Evolutionary conservation across 2,888 invertebrate species (phyloP).

Genomic region (Melinaea menophilus): DNA sequence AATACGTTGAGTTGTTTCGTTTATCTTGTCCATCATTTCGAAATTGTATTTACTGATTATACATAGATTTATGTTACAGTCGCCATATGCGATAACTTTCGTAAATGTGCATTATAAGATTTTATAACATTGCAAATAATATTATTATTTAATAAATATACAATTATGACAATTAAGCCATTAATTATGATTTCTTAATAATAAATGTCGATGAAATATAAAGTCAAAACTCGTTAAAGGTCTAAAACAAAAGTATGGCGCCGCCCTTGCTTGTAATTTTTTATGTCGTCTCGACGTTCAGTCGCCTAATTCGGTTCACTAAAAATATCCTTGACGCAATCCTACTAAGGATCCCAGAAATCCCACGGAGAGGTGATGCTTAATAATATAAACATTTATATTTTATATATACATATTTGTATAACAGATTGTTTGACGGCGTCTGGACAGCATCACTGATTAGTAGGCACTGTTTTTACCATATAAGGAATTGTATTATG

Average conservation of each 20-base stretch:
- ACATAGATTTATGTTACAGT: slow-evolving; percentile 49
- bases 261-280: slow-evolving; percentile 65
- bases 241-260: slow-evolving; percentile 43
- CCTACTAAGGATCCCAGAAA: slow-evolving; percentile 44
- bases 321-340: slow-evolving; percentile 73
- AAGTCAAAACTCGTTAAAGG: not conserved
- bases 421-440: slow-evolving; percentile 46
- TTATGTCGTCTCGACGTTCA: slow-evolving; percentile 60
- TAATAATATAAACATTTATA: slow-evolving; percentile 69
- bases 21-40: slow-evolving; percentile 72
- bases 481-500: slow-evolving; percentile 8
- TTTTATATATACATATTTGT: slow-evolving; percentile 50
- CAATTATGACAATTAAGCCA: not conserved
- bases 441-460: slow-evolving; percentile 47
- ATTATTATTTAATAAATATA: not conserved
- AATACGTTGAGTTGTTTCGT: slow-evolving; percentile 53
- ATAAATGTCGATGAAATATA: not conserved
- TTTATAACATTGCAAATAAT: slow-evolving; percentile 7
- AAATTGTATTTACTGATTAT: slow-evolving; percentile 54
- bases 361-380: slow-evolving; percentile 56
- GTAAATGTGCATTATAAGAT: slow-evolving; percentile 56
- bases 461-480: slow-evolving; percentile 9
- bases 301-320: slow-evolving; percentile 48
- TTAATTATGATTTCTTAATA: not conserved
- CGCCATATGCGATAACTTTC: slow-evolving; percentile 65